Evolutionary conservation across 2,797 vertebrate genomes (phyloP), one percentile per base, ranked within the genome.

Genomic region (Siniperca undulata): DNA sequence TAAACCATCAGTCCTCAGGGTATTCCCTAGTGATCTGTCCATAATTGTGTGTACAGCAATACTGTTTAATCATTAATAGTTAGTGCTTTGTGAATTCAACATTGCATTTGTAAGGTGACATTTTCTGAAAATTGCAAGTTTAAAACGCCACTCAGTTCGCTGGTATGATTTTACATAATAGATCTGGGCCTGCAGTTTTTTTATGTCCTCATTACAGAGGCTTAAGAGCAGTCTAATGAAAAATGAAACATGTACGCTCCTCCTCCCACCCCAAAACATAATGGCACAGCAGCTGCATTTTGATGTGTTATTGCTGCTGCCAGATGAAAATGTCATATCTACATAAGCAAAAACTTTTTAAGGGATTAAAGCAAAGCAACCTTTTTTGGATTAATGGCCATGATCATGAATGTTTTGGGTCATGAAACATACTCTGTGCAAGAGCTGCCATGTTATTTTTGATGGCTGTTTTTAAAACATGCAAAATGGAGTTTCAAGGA

Each of bases 141-240:
- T 30, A 30, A 86, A 88, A 22, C 2, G 59, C 64, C 40, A 61
- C 58, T 80, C 38, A 14, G 70, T 65, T 71, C 9, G 2, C 84
- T 30, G n/a, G 53, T 58, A 12, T 80, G 42, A 74, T 80, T 83
- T 91, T 85, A 84, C 80, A 74, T 90, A 86, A 90, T 87, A 69
- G 81, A 77, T 86, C 81, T 77, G 52, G 82, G 74, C 69, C 74
- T 38, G 71, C 48, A 46, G 56, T 58, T 69, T 53, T 77, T 78
- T 68, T n/a, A 59, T 87, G 77, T 84, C 85, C 85, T 89, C 83
- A 86, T 93, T 92, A 86, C 36, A 61, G 80, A 76, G 78, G 89
- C 88, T 93, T 92, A 90, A 91, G 79, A 88, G 85, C 84, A 82
- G 77, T 92, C 89, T 80, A 86, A 81, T 86, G 70, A 85, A 82